Conservation (phyloP, 2,888 invertebrate species). For the Athalia cordata region DNA sequence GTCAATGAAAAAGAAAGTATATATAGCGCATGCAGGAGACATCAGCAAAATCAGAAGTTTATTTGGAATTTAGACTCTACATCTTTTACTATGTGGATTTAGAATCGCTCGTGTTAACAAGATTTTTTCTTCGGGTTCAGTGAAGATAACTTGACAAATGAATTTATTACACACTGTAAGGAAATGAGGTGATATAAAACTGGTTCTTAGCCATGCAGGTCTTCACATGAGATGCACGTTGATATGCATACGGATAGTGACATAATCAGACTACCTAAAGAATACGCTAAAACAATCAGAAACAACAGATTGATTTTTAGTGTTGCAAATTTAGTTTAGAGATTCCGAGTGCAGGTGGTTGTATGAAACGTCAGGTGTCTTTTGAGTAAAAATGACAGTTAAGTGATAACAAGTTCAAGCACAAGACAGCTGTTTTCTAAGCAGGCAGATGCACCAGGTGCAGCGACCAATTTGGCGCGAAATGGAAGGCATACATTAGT, state of each 20-base stretch:
- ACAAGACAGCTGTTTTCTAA: conserved; percentile 65
- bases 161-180: background rate
- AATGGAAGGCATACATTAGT: conserved; percentile 49
- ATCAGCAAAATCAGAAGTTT: too few relatives aligned
- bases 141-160: background rate
- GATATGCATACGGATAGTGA: too few relatives aligned
- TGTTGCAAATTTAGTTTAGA: background rate
- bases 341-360: background rate
- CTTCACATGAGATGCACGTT: too few relatives aligned
- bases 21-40: too few relatives aligned
- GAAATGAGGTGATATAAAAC: background rate
- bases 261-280: background rate
- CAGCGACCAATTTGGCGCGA: conserved; percentile 64
- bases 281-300: background rate
- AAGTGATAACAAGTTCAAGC: conserved; percentile 40
- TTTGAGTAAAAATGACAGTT: conserved; percentile 41
- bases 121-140: too few relatives aligned
- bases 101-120: too few relatives aligned
- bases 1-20: too few relatives aligned
- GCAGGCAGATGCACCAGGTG: conserved; percentile 64
- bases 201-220: background rate
- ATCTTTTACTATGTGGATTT: too few relatives aligned
- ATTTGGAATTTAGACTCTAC: too few relatives aligned
- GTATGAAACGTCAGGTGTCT: conserved; percentile 38
- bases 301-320: conserved; percentile 2